These are phyloP conservation scores for Sebastes matsubarae DNA, from an alignment of 2,797 vertebrate species.

Conservation along the genomic window DNA sequence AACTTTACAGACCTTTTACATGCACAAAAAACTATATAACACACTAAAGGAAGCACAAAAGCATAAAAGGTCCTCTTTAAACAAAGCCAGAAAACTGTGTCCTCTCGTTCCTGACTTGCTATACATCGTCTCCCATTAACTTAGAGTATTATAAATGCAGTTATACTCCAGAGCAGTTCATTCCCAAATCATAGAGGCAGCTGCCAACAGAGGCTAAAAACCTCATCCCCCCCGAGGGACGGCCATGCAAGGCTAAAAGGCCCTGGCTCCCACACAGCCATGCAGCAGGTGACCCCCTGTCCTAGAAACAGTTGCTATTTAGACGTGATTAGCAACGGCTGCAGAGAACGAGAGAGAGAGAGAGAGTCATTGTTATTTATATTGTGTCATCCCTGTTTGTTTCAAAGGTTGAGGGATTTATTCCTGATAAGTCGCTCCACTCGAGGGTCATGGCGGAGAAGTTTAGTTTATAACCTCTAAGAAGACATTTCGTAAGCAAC, in stretches of 20 bases:
- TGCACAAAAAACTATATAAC: no score
- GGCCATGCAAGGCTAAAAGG: conserved; percentile 44
- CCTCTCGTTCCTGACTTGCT: not conserved
- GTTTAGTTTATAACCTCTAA: conserved; percentile 55
- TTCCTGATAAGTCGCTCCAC: conserved; percentile 34
- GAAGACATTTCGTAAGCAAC: conserved; percentile 62
- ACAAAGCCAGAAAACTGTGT: not conserved
- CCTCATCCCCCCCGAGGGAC: conserved; percentile 45
- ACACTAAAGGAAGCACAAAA: no score
- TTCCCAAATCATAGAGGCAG: conserved; percentile 21
- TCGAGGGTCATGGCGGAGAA: conserved; percentile 24
- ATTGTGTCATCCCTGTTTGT: conserved; percentile 60
- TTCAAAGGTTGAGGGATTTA: conserved; percentile 43
- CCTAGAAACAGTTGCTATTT: conserved; percentile 82
- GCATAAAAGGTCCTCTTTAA: not conserved
- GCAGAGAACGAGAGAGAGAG: conserved; percentile 2
- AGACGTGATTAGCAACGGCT: conserved; percentile 60
- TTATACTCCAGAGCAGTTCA: not conserved
- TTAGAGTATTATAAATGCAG: conserved; percentile 6
- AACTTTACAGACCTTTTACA: no score
- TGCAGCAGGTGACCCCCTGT: conserved; percentile 73
- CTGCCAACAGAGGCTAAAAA: conserved; percentile 57
- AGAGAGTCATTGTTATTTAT: conserved; percentile 79
- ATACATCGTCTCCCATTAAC: not conserved
- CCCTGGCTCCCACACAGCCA: conserved; percentile 50